Conservation (phyloP, 53 echinoderm and acorn worm genomes). For the Arbacia lixula region DNA sequence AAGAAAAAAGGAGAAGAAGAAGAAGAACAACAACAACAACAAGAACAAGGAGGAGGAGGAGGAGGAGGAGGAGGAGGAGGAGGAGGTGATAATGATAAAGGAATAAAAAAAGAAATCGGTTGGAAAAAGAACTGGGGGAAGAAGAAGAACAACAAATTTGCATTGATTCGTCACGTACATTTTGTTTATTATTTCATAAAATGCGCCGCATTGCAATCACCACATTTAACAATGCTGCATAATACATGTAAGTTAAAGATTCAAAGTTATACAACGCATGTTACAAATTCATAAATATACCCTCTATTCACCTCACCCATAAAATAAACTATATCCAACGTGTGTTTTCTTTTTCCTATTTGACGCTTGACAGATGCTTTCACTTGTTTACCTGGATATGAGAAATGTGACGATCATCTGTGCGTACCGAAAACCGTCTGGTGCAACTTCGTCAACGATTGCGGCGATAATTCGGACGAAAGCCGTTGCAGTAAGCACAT, state of each 20-base stretch:
- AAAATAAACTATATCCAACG: too few relatives aligned
- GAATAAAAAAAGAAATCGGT: neutral
- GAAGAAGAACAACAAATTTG: too few relatives aligned
- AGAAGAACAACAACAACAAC: neutral
- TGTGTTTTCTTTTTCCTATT: too few relatives aligned
- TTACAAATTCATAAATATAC: too few relatives aligned
- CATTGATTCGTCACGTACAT: too few relatives aligned
- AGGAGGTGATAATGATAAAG: neutral
- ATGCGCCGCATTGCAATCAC: too few relatives aligned
- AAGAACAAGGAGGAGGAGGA: neutral
- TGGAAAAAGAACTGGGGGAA: neutral
- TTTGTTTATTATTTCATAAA: too few relatives aligned
- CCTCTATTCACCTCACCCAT: too few relatives aligned
- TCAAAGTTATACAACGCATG: too few relatives aligned
- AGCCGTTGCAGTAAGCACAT: conserved; percentile 65
- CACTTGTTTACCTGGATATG: conserved; percentile 56
- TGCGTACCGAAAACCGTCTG: conserved; percentile 52
- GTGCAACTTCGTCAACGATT: conserved; percentile 86
- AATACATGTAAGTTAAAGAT: too few relatives aligned
- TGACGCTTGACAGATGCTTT: conserved; percentile 80
- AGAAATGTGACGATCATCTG: conserved; percentile 71
- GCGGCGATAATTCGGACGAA: conserved; percentile 92
- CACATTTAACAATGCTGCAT: too few relatives aligned
- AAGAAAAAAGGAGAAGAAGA: neutral
- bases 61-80: too few relatives aligned